Evolutionary conservation across 2,888 invertebrate species (phyloP), one percentile per base, ranked within the genome.

Genomic region (Xestia rhomboidea): DNA sequence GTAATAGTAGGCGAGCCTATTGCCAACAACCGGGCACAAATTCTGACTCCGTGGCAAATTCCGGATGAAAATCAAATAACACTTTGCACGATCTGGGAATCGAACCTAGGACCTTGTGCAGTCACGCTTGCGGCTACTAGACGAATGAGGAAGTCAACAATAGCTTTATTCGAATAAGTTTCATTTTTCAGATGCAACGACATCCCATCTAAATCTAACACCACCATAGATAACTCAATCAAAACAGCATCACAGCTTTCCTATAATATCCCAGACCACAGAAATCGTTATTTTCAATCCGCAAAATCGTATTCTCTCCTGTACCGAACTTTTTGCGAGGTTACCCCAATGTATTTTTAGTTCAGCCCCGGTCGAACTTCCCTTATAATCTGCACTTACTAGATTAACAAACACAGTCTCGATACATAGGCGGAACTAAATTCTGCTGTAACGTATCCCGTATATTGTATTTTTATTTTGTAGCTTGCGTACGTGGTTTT

Each of bases 301-400:
- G 57, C 46, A 70, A 83, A 74, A 86, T 57, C 64, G 41, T 64
- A 76, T 63, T 27, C 70, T 27, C 70, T 62, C 34, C 24, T n/a
- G 2, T 27, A 41, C 3, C 21, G 13, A 78, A 72, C 69, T 78
- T 78, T 83, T 85, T 73, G 11, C 57, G 57, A 69, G 7, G 72
- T 38, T 73, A 66, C 64, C 41, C 68, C 77, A 79, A 80, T 80
- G 76, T 80, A 87, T 82, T 83, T 79, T 82, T 77, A 81, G 76
- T 87, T 68, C 70, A 46, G 76, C 70, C 34, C 30, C 67, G 60
- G 34, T 71, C 81, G 76, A 81, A 82, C 66, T 80, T 77, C 34
- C 79, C 84, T 78, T 79, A 87, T 86, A 90, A 87, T 90, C 86
- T 75, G 82, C 89, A 87, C 89, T 89, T 90, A 90, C 82, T 79